Evolutionary conservation across 2,888 invertebrate species (phyloP).

Genomic region (Lycaena phlaeas): DNA sequence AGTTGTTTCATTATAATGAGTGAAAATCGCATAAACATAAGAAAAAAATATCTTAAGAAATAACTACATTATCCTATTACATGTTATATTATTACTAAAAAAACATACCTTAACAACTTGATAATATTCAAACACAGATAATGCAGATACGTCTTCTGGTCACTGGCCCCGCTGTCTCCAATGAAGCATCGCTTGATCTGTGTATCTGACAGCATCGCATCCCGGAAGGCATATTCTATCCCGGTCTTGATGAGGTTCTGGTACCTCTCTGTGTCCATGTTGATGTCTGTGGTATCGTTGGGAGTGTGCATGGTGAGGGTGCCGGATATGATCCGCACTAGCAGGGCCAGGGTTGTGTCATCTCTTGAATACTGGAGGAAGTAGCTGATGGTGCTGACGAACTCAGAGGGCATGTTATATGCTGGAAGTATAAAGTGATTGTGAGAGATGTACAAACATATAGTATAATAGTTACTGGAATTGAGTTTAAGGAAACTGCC

Average conservation of each 20-base stretch:
- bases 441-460: no score
- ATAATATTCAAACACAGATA: conserved; percentile 54
- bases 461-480: no score
- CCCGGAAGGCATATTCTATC: conserved; percentile 54
- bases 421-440: no score
- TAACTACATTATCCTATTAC: no score
- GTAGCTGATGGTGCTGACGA: conserved; percentile 74
- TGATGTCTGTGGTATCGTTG: conserved; percentile 41
- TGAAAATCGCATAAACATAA: no score
- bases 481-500: no score
- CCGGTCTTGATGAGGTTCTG: conserved; percentile 49
- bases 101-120: conserved; percentile 49
- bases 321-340: conserved; percentile 76
- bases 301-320: conserved; percentile 66
- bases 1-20: no score
- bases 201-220: conserved; percentile 47
- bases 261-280: conserved; percentile 49
- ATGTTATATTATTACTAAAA: no score
- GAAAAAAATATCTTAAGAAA: no score
- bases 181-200: conserved; percentile 50
- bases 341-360: conserved; percentile 72
- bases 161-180: conserved; percentile 33
- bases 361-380: conserved; percentile 74
- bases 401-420: conserved; percentile 73
- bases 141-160: conserved; percentile 60